These are phyloP conservation scores for Cinara cedri DNA, from an alignment of 2,888 invertebrate species.

Conservation along the genomic window DNA sequence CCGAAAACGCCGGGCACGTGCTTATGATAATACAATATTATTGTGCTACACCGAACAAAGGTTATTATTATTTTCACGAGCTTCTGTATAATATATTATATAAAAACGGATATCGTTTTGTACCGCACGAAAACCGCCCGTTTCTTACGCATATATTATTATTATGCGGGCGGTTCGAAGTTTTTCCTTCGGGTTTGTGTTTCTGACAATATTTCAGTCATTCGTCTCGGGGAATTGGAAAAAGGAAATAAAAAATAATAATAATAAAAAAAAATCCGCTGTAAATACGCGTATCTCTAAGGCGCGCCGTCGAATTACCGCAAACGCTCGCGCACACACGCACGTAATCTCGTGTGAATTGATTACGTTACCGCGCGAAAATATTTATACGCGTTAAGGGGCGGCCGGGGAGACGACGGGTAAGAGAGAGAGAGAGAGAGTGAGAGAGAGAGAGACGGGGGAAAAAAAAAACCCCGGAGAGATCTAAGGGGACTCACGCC, in stretches of 20 bases:
- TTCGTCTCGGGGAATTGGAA: constrained; percentile 25
- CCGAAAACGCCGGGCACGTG: too few species aligned
- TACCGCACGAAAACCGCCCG: background rate
- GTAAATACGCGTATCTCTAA: too few species aligned
- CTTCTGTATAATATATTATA: too few species aligned
- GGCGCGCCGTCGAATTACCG: constrained; percentile 41
- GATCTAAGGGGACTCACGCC: constrained; percentile 37
- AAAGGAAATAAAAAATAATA: too few species aligned
- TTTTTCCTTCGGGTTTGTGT: constrained; percentile 11
- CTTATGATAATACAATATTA: too few species aligned
- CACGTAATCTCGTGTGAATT: constrained; percentile 51
- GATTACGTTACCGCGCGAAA: constrained; percentile 36
- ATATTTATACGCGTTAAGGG: constrained; percentile 39
- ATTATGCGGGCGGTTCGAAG: background rate
- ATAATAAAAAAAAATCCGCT: background rate
- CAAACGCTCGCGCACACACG: too few species aligned
- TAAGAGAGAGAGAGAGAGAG: background rate
- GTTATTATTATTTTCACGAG: too few species aligned
- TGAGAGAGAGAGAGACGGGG: background rate
- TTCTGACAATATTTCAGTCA: constrained; percentile 36
- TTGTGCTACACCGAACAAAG: too few species aligned
- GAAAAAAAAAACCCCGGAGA: background rate
- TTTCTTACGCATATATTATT: too few species aligned
- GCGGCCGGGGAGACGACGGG: background rate
- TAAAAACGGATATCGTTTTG: constrained; percentile 8